Evolutionary conservation across 2,888 invertebrate species (phyloP), one percentile per base, ranked within the genome.

Genomic region (Tipula vernalis): DNA sequence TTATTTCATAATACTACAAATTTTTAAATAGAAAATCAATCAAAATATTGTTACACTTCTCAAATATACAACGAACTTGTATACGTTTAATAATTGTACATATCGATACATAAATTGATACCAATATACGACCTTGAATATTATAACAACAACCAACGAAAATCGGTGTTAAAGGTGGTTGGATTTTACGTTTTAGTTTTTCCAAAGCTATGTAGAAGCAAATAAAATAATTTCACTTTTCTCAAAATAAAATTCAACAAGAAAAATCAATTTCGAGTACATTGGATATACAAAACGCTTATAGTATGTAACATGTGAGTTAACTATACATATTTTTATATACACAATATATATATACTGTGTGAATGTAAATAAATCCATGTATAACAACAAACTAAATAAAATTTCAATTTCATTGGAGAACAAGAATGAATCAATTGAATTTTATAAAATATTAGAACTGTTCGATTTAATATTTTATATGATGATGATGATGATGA

Each of bases 381-480:
- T 51, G 51, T 51, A 51, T 71, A 71, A 71, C 71, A 71, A 71
- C 71, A 71, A 71, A 71, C 18, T 71, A 71, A 10, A 71, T 71
- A 71, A 71, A 71, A 71, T 71, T 71, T 71, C 71, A 71, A 71
- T 71, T 71, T 71, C 71, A 71, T 71, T 71, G 71, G 71, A 71
- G 71, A 71, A 71, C 71, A 71, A 71, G 71, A 71, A 71, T 71
- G 71, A 71, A 71, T 71, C 71, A 71, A 71, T 71, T 28, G 71
- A 28, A 57, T 57, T 57, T 57, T 18, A 18, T 71, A 28, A 71
- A 71, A 71, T 71, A 71, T 71, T 71, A 71, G 71, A 71, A 71
- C 71, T 28, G 71, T 71, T 71, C 71, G 71, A 71, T 71, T 71
- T 71, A 71, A 71, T 71, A 71, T 71, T 71, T 71, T 71, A 12